A percentile compares a stretch with the other conserved stretches of the same genome.
Conservation (phyloP, 2,888 invertebrate species). For the Petrolisthes cinctipes region DNA sequence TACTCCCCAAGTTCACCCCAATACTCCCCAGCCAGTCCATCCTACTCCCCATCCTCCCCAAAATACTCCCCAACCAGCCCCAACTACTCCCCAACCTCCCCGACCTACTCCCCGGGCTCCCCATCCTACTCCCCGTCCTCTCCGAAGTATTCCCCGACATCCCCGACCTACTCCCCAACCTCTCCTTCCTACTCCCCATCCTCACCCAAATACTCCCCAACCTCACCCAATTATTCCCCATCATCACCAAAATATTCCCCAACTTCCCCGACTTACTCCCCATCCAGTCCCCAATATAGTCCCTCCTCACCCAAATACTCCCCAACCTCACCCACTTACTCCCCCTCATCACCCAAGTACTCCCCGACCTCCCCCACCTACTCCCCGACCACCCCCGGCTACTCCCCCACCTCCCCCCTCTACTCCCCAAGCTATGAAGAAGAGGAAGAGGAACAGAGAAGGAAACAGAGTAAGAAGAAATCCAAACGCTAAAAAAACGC, state of each 20-base stretch:
- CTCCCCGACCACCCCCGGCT: constrained; percentile 70
- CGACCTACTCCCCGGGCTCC: constrained; percentile 82
- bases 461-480: constrained; percentile 66
- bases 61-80: constrained; percentile 73
- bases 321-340: constrained; percentile 78
- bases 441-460: constrained; percentile 66
- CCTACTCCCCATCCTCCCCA: constrained; percentile 82
- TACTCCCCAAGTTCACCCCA: constrained; percentile 79
- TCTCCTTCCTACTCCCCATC: constrained; percentile 74
- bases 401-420: constrained; percentile 69
- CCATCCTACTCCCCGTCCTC: constrained; percentile 72
- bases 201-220: constrained; percentile 87
- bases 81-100: constrained; percentile 82
- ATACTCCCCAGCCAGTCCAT: constrained; percentile 84
- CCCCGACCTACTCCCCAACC: constrained; percentile 71
- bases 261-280: constrained; percentile 71
- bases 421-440: constrained; percentile 66
- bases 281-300: constrained; percentile 84
- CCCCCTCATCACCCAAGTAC: constrained; percentile 69
- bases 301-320: constrained; percentile 73
- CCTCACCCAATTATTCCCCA: constrained; percentile 76
- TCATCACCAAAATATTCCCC: constrained; percentile 70
- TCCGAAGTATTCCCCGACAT: constrained; percentile 71
- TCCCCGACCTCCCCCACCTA: constrained; percentile 71
- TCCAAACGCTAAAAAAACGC: constrained; percentile 55